Evolutionary conservation across 2,888 invertebrate genomes (phyloP).

Genomic region (Phania funesta): DNA sequence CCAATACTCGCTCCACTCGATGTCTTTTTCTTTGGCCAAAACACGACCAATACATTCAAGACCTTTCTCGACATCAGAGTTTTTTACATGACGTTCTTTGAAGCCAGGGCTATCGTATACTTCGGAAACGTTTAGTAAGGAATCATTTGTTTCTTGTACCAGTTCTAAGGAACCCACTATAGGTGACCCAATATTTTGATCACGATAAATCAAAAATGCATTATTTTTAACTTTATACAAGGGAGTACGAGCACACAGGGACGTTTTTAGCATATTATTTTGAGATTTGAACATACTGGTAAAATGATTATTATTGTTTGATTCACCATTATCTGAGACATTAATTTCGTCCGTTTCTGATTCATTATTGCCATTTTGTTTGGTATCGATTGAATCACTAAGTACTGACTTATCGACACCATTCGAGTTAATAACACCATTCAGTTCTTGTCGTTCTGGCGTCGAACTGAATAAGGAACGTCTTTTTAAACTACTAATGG

Average conservation of each 20-base stretch:
- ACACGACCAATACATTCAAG: constrained; percentile 91
- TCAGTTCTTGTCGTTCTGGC: constrained; percentile 45
- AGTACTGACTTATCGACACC: constrained; percentile 41
- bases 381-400: constrained; percentile 46
- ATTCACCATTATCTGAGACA: constrained; percentile 26
- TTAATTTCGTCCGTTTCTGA: not conserved
- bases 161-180: constrained; percentile 24
- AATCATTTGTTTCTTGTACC: constrained; percentile 6
- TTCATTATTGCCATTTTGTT: constrained; percentile 70
- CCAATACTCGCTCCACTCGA: constrained; percentile 96
- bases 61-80: constrained; percentile 91
- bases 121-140: constrained; percentile 55
- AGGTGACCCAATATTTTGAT: constrained; percentile 69
- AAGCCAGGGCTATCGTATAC: constrained; percentile 73
- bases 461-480: constrained; percentile 71
- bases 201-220: constrained; percentile 74
- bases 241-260: constrained; percentile 68
- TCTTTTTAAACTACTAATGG: constrained; percentile 57
- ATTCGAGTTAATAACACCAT: constrained; percentile 27
- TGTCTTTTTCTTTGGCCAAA: constrained; percentile 85
- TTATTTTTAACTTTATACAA: constrained; percentile 69
- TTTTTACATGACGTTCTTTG: constrained; percentile 81
- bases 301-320: constrained; percentile 68
- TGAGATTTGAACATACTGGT: not conserved
- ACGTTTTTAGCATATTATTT: constrained; percentile 36